A percentile compares a stretch with the other conserved stretches of the same genome.
Conservation (phyloP, 2,113 vertebrate genomes). For the Pedionomus torquatus region DNA sequence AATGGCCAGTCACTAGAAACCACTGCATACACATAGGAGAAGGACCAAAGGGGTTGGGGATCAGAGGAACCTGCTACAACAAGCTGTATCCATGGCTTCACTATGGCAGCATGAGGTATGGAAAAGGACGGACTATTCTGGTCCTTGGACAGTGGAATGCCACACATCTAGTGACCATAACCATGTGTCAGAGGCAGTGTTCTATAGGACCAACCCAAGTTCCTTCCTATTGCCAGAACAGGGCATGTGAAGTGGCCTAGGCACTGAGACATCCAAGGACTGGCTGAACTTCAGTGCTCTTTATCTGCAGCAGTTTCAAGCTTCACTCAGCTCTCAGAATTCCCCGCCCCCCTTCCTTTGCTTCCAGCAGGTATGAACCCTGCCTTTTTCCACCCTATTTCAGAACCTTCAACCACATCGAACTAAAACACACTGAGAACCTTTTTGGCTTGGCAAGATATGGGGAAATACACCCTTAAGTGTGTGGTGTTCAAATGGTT, state of each 20-base stretch:
- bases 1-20: not conserved
- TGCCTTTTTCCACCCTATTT: not conserved
- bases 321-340: not conserved
- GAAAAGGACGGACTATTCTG: not conserved
- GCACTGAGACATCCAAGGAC: accelerated
- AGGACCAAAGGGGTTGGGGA: not conserved
- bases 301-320: not conserved
- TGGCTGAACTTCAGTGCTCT: not conserved
- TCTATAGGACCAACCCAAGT: not conserved
- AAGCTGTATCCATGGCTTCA: not conserved
- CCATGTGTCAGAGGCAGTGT: accelerated
- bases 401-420: not conserved
- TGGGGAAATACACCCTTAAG: not conserved
- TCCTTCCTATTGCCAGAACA: not conserved
- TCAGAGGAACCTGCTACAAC: not conserved
- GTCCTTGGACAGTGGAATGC: too few species aligned
- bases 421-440: not conserved
- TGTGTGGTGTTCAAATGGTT: not conserved
- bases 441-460: not conserved
- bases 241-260: accelerated
- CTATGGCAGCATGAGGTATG: not conserved
- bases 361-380: not conserved
- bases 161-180: accelerated
- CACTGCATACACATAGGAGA: accelerated
- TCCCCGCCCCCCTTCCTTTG: not conserved